A percentile compares a stretch with the other conserved stretches of the same genome.
Conservation (phyloP, 2,113 vertebrate genomes). For the Rhabdomys dilectus region DNA sequence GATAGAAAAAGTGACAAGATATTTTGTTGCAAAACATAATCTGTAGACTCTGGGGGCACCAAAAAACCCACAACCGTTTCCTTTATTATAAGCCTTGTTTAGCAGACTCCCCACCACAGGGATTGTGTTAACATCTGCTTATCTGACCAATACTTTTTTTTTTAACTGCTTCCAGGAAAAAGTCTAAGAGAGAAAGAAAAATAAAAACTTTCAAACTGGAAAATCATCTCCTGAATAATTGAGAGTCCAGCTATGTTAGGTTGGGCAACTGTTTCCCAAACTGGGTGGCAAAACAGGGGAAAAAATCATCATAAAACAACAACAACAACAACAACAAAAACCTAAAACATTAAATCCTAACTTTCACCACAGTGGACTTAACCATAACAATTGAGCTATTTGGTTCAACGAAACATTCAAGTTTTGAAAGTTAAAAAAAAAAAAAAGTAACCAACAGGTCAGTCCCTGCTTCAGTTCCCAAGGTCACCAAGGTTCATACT, state of each 20-base stretch:
- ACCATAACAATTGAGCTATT: conserved; percentile 77
- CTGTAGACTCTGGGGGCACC: accelerated
- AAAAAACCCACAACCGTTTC: background rate
- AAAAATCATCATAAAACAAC: too few relatives aligned
- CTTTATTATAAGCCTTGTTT: background rate
- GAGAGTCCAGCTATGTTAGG: background rate
- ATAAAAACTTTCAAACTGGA: background rate
- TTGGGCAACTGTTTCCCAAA: conserved; percentile 28
- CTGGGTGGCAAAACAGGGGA: conserved; percentile 56
- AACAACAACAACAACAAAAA: background rate
- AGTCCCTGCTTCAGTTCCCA: conserved; percentile 78
- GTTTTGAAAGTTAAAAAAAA: conserved; percentile 66
- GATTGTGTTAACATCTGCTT: background rate
- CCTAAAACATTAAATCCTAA: conserved; percentile 75
- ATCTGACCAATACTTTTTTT: background rate
- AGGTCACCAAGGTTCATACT: conserved; percentile 67
- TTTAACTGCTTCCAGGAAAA: background rate
- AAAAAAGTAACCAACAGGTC: conserved; percentile 69
- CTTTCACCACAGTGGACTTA: conserved; percentile 75
- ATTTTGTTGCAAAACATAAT: background rate
- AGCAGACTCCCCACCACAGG: background rate
- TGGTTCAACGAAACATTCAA: conserved; percentile 77
- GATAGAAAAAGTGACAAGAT: background rate
- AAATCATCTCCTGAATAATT: background rate
- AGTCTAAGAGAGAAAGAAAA: background rate